These are phyloP conservation scores for Syngnathus rostellatus DNA, from an alignment of 2,797 vertebrate genomes.

Conservation along the genomic window DNA sequence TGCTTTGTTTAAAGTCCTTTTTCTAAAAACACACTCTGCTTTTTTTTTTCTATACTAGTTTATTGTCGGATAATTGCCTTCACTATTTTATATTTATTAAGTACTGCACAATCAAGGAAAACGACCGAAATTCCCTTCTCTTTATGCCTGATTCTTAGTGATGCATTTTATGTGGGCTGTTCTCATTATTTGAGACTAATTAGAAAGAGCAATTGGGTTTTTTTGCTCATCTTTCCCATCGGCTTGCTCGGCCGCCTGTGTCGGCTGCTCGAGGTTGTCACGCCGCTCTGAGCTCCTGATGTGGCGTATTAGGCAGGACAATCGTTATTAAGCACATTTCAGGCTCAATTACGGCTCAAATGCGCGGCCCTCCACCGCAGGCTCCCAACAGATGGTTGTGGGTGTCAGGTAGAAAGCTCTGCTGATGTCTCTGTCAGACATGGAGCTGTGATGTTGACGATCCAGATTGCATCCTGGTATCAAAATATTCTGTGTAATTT, in stretches of 20 bases:
- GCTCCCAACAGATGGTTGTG: slow-evolving; percentile 59
- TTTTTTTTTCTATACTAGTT: neutral
- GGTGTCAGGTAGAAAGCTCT: slow-evolving; percentile 49
- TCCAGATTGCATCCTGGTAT: slow-evolving; percentile 15
- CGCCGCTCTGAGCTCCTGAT: slow-evolving; percentile 60
- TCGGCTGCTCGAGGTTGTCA: slow-evolving; percentile 56
- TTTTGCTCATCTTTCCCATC: slow-evolving; percentile 51
- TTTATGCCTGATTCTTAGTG: slow-evolving; percentile 28
- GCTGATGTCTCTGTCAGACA: slow-evolving; percentile 49
- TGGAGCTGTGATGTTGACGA: slow-evolving; percentile 15
- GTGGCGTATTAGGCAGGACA: slow-evolving; percentile 66
- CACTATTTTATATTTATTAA: neutral
- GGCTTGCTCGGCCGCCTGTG: slow-evolving; percentile 39
- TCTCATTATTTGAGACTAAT: slow-evolving; percentile 53
- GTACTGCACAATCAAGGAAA: neutral
- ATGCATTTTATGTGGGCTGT: slow-evolving; percentile 46
- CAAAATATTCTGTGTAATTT: slow-evolving; percentile 4
- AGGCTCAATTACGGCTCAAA: slow-evolving; percentile 70
- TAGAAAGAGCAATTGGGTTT: slow-evolving; percentile 54
- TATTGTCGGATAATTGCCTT: neutral
- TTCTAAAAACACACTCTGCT: neutral
- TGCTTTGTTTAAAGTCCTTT: no score
- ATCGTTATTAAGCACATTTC: slow-evolving; percentile 73
- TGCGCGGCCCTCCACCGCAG: slow-evolving; percentile 55
- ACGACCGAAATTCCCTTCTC: neutral